Evolutionary conservation across 2,888 invertebrate species (phyloP).

Genomic region (Xestia sexstrigata): DNA sequence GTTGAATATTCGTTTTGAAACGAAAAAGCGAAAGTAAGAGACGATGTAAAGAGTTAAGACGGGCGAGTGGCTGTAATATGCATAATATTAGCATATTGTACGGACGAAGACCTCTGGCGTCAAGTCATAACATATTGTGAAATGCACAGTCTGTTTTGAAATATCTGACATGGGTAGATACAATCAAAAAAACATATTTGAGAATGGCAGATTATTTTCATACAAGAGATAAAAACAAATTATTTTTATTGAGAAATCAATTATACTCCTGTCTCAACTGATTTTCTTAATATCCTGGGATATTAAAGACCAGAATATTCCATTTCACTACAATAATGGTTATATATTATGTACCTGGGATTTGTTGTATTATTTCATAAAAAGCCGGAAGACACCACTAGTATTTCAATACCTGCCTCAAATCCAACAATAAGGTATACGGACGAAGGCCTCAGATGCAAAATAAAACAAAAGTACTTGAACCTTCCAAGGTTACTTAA

Average conservation of each 20-base stretch:
- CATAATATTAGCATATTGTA: conserved; percentile 59
- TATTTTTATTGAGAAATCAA: background rate
- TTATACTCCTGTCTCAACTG: too few relatives aligned
- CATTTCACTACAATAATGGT: background rate
- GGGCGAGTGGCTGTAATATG: conserved; percentile 31
- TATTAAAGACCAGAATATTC: background rate
- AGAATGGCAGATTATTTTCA: background rate
- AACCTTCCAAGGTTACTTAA: conserved; percentile 48
- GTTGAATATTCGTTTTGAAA: conserved; percentile 48
- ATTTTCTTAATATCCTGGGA: background rate
- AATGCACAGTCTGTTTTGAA: conserved; percentile 39
- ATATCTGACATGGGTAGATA: conserved; percentile 14
- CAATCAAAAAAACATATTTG: background rate
- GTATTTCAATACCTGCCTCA: conserved; percentile 28
- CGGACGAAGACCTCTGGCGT: conserved; percentile 41
- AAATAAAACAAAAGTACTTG: conserved; percentile 45
- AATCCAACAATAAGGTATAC: conserved; percentile 40
- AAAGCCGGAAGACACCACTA: conserved; percentile 15
- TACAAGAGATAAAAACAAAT: background rate
- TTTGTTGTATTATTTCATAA: background rate
- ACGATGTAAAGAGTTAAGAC: conserved; percentile 11
- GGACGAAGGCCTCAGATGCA: conserved; percentile 41
- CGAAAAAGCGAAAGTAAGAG: conserved; percentile 58
- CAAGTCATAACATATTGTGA: conserved; percentile 43
- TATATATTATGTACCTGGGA: background rate